Evolutionary conservation across 2,888 invertebrate species (phyloP).

Genomic region (Cheilosia urbana): DNA sequence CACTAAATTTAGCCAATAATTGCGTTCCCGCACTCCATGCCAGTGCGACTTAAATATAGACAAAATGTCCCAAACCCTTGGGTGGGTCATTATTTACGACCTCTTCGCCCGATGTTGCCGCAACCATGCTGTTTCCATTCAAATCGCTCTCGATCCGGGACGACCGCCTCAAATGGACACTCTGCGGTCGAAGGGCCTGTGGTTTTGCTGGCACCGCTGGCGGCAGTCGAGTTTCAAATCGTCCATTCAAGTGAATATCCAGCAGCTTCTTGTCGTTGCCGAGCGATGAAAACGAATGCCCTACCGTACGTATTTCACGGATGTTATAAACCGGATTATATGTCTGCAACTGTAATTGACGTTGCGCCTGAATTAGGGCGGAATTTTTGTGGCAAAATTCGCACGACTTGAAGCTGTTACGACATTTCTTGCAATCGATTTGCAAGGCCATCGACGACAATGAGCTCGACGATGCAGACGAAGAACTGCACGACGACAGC

Average conservation of each 20-base stretch:
- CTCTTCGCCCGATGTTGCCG: slow-evolving; percentile 77
- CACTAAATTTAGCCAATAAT: slow-evolving; percentile 26
- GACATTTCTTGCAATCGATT: slow-evolving; percentile 79
- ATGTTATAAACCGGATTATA: slow-evolving; percentile 84
- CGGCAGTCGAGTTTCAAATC: slow-evolving; percentile 78
- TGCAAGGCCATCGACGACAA: slow-evolving; percentile 15
- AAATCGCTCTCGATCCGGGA: slow-evolving; percentile 65
- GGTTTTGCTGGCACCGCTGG: slow-evolving; percentile 74
- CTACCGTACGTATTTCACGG: slow-evolving; percentile 83
- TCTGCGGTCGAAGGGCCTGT: slow-evolving; percentile 76
- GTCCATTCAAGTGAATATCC: slow-evolving; percentile 82
- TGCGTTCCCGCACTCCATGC: background rate
- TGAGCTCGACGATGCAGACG: slow-evolving; percentile 1
- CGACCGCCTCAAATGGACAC: slow-evolving; percentile 76
- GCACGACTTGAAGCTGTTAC: slow-evolving; percentile 80
- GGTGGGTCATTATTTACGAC: slow-evolving; percentile 83
- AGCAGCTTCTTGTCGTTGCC: slow-evolving; percentile 83
- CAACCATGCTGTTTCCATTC: slow-evolving; percentile 53
- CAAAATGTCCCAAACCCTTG: slow-evolving; percentile 83
- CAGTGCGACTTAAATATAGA: slow-evolving; percentile 80
- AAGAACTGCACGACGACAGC: slow-evolving; percentile 76
- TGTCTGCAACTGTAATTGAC: slow-evolving; percentile 70
- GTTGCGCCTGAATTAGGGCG: slow-evolving; percentile 76
- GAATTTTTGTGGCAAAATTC: slow-evolving; percentile 81
- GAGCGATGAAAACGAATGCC: slow-evolving; percentile 83